A percentile compares a stretch with the other conserved stretches of the same genome.
phyloP scores from a whole-genome alignment of 2,888 invertebrate genomes.

The Ceriagrion tenellum region DNA sequence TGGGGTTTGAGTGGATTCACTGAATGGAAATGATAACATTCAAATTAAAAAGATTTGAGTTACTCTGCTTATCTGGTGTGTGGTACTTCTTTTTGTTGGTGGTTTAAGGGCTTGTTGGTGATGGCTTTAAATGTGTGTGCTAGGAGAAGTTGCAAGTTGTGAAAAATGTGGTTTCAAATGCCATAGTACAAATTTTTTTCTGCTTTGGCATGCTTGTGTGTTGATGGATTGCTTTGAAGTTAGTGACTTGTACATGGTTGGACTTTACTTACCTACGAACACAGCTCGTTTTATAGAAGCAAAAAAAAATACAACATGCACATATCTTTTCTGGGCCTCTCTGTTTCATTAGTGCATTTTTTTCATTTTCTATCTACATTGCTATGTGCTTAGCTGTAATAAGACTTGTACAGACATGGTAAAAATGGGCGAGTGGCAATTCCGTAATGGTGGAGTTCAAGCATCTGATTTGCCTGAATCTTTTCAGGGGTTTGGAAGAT shows the following conservation, averaged over 20 bases:
- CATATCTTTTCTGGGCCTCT: background rate
- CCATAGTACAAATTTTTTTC: conserved; percentile 47
- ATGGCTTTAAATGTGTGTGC: conserved; percentile 65
- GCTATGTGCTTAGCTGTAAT: background rate
- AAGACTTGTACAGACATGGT: background rate
- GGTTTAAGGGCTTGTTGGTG: conserved; percentile 66
- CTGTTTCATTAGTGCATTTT: conserved; percentile 70
- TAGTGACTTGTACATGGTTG: background rate
- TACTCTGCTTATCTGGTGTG: conserved; percentile 46
- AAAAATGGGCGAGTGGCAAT: background rate
- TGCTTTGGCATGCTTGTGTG: conserved; percentile 62
- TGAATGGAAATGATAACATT: background rate
- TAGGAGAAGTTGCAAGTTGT: conserved; percentile 47
- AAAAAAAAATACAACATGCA: background rate
- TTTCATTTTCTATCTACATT: conserved; percentile 56
- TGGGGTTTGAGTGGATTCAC: conserved; percentile 2
- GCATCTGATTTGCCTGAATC: background rate
- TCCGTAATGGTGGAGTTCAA: background rate
- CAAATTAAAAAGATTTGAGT: background rate
- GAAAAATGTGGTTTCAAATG: conserved; percentile 41
- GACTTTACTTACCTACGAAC: background rate
- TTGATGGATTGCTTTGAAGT: conserved; percentile 51
- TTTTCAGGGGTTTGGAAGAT: conserved; percentile 75
- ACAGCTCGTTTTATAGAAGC: background rate
- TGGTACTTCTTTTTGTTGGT: conserved; percentile 58